Evolutionary conservation across 2,888 invertebrate genomes (phyloP).

Genomic region (Belgica antarctica): DNA sequence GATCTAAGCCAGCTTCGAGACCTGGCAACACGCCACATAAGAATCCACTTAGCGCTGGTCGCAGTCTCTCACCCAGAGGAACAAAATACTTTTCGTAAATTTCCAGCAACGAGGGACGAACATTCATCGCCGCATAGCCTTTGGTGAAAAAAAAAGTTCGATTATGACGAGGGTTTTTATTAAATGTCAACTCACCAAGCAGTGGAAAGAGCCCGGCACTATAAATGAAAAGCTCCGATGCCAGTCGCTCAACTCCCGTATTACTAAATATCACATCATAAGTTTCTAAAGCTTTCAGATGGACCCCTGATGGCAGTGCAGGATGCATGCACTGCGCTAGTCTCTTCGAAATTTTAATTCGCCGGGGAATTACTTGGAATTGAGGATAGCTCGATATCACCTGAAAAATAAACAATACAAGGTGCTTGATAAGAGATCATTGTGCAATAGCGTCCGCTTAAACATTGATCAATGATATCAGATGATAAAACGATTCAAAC

Average conservation of each 20-base stretch:
- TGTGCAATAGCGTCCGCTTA: too few relatives aligned
- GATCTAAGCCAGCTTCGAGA: slow-evolving; percentile 79
- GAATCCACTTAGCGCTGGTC: slow-evolving; percentile 82
- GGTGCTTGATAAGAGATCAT: too few relatives aligned
- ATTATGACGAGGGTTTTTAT: too few relatives aligned
- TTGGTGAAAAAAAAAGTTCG: too few relatives aligned
- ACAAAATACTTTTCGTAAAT: slow-evolving; percentile 88
- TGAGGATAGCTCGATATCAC: slow-evolving; percentile 75
- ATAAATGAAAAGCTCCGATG: slow-evolving; percentile 80
- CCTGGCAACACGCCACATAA: slow-evolving; percentile 85
- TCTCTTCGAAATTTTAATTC: slow-evolving; percentile 84
- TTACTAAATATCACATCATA: slow-evolving; percentile 88
- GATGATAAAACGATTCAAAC: too few relatives aligned
- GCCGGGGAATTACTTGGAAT: slow-evolving; percentile 79
- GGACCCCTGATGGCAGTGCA: slow-evolving; percentile 85
- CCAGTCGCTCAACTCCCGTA: slow-evolving; percentile 76
- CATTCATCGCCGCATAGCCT: slow-evolving; percentile 87
- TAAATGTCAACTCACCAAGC: too few relatives aligned
- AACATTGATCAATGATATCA: too few relatives aligned
- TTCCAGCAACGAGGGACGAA: slow-evolving; percentile 73
- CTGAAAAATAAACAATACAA: too few relatives aligned
- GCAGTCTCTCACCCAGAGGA: slow-evolving; percentile 70
- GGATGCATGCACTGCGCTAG: slow-evolving; percentile 93
- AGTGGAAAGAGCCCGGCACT: slow-evolving; percentile 73
- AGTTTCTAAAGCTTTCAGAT: slow-evolving; percentile 85